phyloP scores from a whole-genome alignment of 2,113 vertebrate genomes.

The Acinonyx jubatus region DNA sequence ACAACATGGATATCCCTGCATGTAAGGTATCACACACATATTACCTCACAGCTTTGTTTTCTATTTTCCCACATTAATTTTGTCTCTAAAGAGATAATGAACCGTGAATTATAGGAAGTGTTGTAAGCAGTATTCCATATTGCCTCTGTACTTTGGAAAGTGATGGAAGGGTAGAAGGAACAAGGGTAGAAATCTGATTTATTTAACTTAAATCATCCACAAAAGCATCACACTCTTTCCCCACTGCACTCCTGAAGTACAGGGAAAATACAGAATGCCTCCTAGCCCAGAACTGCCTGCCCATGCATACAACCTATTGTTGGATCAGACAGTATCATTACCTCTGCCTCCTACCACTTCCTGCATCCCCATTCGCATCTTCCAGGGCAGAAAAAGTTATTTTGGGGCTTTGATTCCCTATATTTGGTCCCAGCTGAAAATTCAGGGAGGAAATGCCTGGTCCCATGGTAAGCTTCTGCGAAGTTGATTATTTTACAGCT shows the following conservation, averaged over 20 bases:
- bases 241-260: neutral
- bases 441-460: neutral
- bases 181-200: neutral
- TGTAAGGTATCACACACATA: neutral
- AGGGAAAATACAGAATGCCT: neutral
- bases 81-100: neutral
- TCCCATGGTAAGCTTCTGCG: neutral
- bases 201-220: neutral
- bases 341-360: neutral
- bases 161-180: neutral
- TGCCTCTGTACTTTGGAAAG: neutral
- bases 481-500: conserved; percentile 11
- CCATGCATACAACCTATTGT: neutral
- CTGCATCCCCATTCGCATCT: neutral
- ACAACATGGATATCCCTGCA: neutral
- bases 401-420: neutral
- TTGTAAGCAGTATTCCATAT: neutral
- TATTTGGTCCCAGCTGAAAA: neutral
- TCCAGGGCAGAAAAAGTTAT: neutral
- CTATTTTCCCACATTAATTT: neutral
- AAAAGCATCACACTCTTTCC: neutral
- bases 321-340: neutral
- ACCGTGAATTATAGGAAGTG: neutral
- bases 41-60: neutral
- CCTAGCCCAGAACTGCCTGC: neutral